Conservation (phyloP, 2,113 vertebrate species). For the Pelecanoides urinatrix region DNA sequence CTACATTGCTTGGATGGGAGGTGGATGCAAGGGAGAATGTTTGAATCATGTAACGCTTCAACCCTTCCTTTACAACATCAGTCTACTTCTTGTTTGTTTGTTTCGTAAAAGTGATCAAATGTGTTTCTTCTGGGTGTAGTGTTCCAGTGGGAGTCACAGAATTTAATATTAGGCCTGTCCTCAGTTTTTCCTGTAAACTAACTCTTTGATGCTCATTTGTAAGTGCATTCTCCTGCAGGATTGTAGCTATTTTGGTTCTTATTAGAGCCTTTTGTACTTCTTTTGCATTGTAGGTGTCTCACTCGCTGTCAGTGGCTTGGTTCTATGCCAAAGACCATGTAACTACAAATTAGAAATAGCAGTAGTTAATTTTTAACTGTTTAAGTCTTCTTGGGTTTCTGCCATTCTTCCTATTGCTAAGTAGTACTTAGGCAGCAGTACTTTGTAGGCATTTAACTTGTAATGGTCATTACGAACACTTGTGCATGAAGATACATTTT, state of each 20-base stretch:
- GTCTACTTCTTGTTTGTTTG: background rate
- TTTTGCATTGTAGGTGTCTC: background rate
- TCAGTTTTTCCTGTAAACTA: background rate
- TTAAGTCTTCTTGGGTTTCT: background rate
- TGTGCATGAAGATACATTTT: background rate
- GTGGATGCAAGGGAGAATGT: background rate
- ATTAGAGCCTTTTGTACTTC: background rate
- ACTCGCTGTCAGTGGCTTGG: background rate
- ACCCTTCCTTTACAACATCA: background rate
- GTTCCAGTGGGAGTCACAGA: background rate
- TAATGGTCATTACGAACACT: background rate
- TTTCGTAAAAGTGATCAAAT: background rate
- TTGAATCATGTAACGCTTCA: fast-evolving
- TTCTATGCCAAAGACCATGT: background rate
- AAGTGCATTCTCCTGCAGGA: background rate
- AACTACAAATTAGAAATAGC: background rate
- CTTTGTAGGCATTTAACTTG: background rate
- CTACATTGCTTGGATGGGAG: background rate
- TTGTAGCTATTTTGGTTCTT: background rate
- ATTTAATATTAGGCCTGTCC: background rate
- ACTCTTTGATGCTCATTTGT: background rate
- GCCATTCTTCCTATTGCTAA: background rate
- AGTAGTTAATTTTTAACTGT: background rate
- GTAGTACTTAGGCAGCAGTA: background rate
- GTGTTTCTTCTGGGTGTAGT: background rate